Evolutionary conservation across 2,797 vertebrate genomes (phyloP), one percentile per base, ranked within the genome.

Genomic region (Chelon auratus): DNA sequence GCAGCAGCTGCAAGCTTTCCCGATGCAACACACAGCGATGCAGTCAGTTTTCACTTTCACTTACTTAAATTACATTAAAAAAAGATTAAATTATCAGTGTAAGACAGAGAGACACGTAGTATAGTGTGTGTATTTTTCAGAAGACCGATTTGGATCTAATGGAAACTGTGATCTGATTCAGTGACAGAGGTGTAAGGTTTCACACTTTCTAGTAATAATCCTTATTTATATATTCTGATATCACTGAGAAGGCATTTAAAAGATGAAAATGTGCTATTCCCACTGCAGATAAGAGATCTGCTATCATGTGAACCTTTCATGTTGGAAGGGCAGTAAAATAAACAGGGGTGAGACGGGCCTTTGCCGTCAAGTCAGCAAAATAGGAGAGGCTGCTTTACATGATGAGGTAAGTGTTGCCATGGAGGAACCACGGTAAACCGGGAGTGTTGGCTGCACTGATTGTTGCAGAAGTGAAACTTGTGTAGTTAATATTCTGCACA

Each of bases 351-450:
- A 71, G 45, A 70, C 56, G 15, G 39, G 47, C 3, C 80, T 73
- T 81, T 75, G 58, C 54, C 24, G 42, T 26, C 9, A 67, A 47
- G 75, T 69, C 65, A 87, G 87, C 72, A 72, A 76, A 64, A 62
- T 57, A 45, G 68, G 81, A 78, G 62, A 33, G 74, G 78, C 83
- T 82, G 66, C 58, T 89, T 89, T 86, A 74, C 85, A 89, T 89
- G 75, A 53, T 61, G 65, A 78, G 77, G 75, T 84, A 48, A 67
- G 75, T 69, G 56, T 83, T 82, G 81, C 71, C 77, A 79, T 66
- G 70, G 80, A 73, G 51, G 81, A 45, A 24, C 18, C 36, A 36
- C 13, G 42, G 62, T 45, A 57, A 45, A 52, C 14, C 15, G 15
- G 37, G 61, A 61, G 62, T 40, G 67, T 66, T 56, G 36, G 42